These are phyloP conservation scores for Litoditis marina DNA, from an alignment of 2,888 invertebrate species.

Conservation along the genomic window DNA sequence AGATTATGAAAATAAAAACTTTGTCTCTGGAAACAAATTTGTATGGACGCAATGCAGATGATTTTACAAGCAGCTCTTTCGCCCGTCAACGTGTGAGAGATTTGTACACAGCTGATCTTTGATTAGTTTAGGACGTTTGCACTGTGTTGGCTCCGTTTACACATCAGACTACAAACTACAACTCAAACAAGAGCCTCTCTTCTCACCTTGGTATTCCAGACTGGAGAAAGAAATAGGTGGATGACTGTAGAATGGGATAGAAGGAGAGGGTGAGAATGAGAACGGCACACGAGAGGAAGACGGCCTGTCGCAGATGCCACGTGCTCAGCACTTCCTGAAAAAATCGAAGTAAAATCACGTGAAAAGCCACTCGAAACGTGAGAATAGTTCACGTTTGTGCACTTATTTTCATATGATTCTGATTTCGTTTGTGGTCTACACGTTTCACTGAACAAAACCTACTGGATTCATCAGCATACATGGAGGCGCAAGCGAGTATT, in stretches of 20 bases:
- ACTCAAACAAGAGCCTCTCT: constrained; percentile 12
- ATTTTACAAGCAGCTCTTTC: no score
- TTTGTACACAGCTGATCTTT: neutral
- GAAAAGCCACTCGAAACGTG: neutral
- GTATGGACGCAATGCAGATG: constrained; percentile 4
- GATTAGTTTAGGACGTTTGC: neutral
- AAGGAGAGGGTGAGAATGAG: constrained; percentile 51
- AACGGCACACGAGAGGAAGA: constrained; percentile 43
- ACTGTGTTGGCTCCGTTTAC: neutral
- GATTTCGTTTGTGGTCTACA: neutral
- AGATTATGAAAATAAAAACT: neutral
- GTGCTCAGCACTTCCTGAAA: constrained; percentile 41
- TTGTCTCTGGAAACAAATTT: constrained; percentile 7
- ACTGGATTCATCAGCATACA: neutral
- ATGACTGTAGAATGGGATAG: constrained; percentile 55
- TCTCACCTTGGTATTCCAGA: constrained; percentile 25
- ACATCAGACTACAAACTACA: no score
- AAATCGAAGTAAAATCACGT: neutral
- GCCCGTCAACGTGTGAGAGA: neutral
- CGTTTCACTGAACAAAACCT: neutral
- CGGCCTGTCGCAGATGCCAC: constrained; percentile 54
- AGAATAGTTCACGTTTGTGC: no score
- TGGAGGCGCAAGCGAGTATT: no score
- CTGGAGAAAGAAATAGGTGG: constrained; percentile 46
- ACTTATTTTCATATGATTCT: no score